phyloP scores from a whole-genome alignment of 2,888 invertebrate species.

The Phasia obesa region DNA sequence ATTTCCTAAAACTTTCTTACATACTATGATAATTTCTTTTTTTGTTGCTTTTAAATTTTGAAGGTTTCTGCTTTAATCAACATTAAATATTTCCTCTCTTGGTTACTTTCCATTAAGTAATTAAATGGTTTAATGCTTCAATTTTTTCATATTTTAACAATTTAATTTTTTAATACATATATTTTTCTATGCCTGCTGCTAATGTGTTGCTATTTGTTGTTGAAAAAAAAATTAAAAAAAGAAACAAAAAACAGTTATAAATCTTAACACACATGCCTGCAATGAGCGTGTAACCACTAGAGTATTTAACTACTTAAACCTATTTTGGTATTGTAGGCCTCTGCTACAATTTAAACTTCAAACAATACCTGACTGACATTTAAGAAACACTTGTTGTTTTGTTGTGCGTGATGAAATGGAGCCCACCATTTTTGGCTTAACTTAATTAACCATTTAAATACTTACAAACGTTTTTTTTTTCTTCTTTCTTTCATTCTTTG shows the following conservation, averaged over 20 bases:
- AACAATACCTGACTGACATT: slow-evolving; percentile 40
- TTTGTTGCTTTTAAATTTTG: too few relatives aligned
- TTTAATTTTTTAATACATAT: slow-evolving; percentile 76
- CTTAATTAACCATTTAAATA: slow-evolving; percentile 71
- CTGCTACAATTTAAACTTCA: slow-evolving; percentile 27
- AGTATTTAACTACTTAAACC: slow-evolving; percentile 62
- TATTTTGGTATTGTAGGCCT: slow-evolving; percentile 62
- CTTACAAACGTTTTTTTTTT: slow-evolving; percentile 49
- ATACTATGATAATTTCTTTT: too few relatives aligned
- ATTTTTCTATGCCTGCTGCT: slow-evolving; percentile 62
- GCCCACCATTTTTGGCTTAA: slow-evolving; percentile 68
- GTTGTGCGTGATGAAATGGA: slow-evolving; percentile 63
- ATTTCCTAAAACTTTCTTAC: too few relatives aligned
- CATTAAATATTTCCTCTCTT: too few relatives aligned
- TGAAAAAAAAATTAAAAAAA: background rate
- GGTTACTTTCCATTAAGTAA: slow-evolving; percentile 27
- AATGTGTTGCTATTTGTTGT: background rate
- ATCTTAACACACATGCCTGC: slow-evolving; percentile 38
- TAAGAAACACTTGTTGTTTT: slow-evolving; percentile 68
- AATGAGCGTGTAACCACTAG: slow-evolving; percentile 57
- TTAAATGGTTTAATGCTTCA: background rate
- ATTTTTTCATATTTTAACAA: slow-evolving; percentile 64
- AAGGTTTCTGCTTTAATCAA: too few relatives aligned
- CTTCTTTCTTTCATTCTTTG: background rate
- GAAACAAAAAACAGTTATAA: slow-evolving; percentile 60